Conservation (phyloP, 2,888 invertebrate species). For the Drosophila mimetica region DNA sequence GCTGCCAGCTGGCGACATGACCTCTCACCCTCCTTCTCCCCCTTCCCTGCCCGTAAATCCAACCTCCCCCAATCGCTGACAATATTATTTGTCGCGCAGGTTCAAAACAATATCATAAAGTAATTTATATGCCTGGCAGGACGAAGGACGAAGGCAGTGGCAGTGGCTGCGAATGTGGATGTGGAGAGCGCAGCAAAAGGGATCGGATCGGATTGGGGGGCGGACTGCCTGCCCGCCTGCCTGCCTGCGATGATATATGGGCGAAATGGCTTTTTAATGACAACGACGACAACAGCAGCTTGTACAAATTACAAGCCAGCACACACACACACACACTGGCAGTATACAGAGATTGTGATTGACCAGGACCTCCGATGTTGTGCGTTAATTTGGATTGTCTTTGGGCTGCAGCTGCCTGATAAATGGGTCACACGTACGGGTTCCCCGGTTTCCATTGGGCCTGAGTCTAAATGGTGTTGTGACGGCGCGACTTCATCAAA, state of each 20-base stretch:
- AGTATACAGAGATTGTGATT: constrained; percentile 58
- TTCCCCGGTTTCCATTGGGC: constrained; percentile 4
- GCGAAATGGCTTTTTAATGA: constrained; percentile 84
- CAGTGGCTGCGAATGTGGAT: neutral
- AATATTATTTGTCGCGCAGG: constrained; percentile 79
- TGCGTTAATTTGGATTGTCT: constrained; percentile 79
- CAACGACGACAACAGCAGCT: constrained; percentile 84
- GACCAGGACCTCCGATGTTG: constrained; percentile 53
- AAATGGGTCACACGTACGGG: constrained; percentile 77
- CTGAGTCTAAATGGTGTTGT: constrained; percentile 59
- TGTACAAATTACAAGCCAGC: constrained; percentile 76
- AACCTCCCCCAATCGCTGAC: constrained; percentile 51
- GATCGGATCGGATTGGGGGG: constrained; percentile 45
- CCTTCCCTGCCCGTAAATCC: neutral
- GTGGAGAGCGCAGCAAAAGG: constrained; percentile 12
- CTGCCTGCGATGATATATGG: constrained; percentile 76
- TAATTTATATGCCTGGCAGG: constrained; percentile 74
- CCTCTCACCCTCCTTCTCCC: constrained; percentile 47
- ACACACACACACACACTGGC: constrained; percentile 19
- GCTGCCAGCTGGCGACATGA: constrained; percentile 79
- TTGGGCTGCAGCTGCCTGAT: constrained; percentile 63
- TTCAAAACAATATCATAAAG: constrained; percentile 82
- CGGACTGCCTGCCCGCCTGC: constrained; percentile 39
- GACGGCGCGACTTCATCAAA: constrained; percentile 74
- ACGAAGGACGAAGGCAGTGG: constrained; percentile 27